Evolutionary conservation across 2,113 vertebrate species (phyloP).

Genomic region (Elgaria multicarinata): DNA sequence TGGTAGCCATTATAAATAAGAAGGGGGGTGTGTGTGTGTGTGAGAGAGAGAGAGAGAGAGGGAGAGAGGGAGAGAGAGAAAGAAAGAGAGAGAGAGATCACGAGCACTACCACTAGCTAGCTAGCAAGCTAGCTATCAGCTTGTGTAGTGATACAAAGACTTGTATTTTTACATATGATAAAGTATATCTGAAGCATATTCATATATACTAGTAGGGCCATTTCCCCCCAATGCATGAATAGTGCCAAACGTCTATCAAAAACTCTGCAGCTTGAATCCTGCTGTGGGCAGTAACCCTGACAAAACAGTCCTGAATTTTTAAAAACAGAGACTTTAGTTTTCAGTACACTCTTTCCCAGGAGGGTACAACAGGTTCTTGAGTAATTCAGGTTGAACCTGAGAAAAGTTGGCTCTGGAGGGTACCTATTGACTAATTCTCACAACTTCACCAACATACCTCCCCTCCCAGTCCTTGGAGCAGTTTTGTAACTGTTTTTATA

Average conservation of each 20-base stretch:
- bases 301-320: not conserved
- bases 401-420: not conserved
- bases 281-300: not conserved
- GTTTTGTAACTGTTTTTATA: not conserved
- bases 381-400: not conserved
- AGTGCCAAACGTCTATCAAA: not conserved
- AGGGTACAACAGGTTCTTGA: not conserved
- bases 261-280: not conserved
- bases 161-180: conserved; percentile 1
- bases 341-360: not conserved
- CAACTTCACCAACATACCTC: not conserved
- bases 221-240: not conserved
- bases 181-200: too few relatives aligned
- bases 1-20: conserved; percentile 66
- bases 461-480: too few relatives aligned
- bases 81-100: not conserved
- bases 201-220: not conserved
- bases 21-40: not conserved
- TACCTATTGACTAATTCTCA: not conserved
- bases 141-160: not conserved
- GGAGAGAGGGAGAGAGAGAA: not conserved
- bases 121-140: not conserved
- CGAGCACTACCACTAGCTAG: not conserved
- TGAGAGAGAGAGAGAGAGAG: too few relatives aligned
- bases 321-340: not conserved